phyloP scores from a whole-genome alignment of 2,797 vertebrate species.

The Melanotaenia pygmaea region DNA sequence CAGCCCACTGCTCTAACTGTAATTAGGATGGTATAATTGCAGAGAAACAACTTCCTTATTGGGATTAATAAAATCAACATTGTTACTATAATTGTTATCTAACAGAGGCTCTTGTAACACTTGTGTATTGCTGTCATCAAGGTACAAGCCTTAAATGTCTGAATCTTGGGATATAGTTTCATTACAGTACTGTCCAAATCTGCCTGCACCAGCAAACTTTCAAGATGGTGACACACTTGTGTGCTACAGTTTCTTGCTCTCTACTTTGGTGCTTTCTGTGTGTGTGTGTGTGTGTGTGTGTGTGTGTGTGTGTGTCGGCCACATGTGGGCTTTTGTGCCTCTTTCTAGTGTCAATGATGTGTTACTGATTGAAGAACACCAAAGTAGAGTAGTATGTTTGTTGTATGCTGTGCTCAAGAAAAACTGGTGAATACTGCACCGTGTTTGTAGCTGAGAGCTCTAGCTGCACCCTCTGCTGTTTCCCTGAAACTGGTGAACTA shows the following conservation, averaged over 20 bases:
- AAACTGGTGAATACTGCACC: neutral
- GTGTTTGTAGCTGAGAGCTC: neutral
- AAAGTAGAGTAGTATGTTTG: neutral
- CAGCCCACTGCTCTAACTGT: neutral
- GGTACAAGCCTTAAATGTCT: neutral
- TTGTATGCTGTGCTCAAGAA: neutral
- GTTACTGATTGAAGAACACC: neutral
- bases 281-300: too few species aligned
- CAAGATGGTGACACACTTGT: neutral
- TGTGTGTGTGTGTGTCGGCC: too few species aligned
- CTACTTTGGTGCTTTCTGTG: too few species aligned
- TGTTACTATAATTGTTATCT: neutral
- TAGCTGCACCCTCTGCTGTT: neutral
- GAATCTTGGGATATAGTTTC: neutral
- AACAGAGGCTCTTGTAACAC: too few species aligned
- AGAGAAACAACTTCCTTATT: neutral
- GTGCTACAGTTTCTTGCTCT: neutral
- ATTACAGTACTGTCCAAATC: neutral
- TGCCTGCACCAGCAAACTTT: neutral
- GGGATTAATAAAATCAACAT: neutral
- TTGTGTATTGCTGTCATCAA: neutral
- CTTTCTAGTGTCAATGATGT: neutral
- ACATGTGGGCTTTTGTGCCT: neutral
- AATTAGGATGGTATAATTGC: neutral
- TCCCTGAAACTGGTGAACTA: neutral